Conservation (phyloP, 2,113 vertebrate genomes). For the Anarrhichthys ocellatus region DNA sequence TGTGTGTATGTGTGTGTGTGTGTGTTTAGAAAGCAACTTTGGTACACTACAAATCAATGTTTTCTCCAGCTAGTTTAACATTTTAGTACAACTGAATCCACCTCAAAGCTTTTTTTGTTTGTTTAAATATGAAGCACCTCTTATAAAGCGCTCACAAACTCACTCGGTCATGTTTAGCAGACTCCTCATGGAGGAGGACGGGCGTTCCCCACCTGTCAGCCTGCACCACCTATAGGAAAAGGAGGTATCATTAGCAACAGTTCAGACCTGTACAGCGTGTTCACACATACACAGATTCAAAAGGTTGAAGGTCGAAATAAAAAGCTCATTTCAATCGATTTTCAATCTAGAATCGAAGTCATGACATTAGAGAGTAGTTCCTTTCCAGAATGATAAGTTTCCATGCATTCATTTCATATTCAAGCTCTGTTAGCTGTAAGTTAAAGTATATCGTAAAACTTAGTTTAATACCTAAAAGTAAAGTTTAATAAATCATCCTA, state of each 20-base stretch:
- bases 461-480: too few relatives aligned
- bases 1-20: not conserved
- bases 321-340: too few relatives aligned
- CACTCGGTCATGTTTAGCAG: not conserved
- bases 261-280: not conserved
- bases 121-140: slow-evolving; percentile 2
- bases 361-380: too few relatives aligned
- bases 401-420: too few relatives aligned
- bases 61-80: not conserved
- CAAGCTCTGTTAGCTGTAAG: too few relatives aligned
- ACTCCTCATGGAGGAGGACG: not conserved
- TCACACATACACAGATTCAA: not conserved
- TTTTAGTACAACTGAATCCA: not conserved
- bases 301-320: too few relatives aligned
- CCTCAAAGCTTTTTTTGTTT: not conserved
- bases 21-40: slow-evolving; percentile 6
- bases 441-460: too few relatives aligned
- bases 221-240: slow-evolving; percentile 9
- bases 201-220: not conserved
- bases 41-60: slow-evolving; percentile 10
- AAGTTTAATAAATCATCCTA: too few relatives aligned
- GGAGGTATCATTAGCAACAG: not conserved
- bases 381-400: too few relatives aligned
- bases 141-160: slow-evolving; percentile 10
- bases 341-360: too few relatives aligned